Evolutionary conservation across 2,888 invertebrate genomes (phyloP).

Genomic region (Strigamia maritima): DNA sequence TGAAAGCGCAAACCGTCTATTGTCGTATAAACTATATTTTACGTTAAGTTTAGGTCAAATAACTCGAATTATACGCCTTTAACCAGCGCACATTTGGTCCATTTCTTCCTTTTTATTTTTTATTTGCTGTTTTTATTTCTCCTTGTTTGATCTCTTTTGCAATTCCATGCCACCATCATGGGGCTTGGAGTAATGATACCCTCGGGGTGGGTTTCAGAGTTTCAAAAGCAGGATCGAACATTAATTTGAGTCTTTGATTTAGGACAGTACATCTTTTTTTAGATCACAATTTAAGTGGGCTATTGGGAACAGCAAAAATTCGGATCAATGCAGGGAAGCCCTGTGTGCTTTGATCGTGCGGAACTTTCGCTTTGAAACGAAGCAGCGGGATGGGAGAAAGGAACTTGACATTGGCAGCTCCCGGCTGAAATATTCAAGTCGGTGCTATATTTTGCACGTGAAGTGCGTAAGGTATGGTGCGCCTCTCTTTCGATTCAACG

Average conservation of each 20-base stretch:
- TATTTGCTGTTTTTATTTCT: conserved; percentile 23
- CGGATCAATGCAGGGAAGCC: conserved; percentile 13
- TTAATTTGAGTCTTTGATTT: conserved; percentile 18
- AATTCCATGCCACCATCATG: conserved; percentile 14
- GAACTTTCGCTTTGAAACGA: not conserved
- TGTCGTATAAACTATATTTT: too few species aligned
- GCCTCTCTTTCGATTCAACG: not conserved
- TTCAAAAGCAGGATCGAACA: not conserved
- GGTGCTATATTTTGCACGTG: conserved; percentile 2
- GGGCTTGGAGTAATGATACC: not conserved
- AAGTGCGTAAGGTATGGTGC: not conserved
- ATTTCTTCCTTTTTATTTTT: not conserved
- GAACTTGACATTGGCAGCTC: not conserved
- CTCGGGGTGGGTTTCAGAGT: not conserved
- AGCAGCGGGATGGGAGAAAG: not conserved
- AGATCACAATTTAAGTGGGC: not conserved
- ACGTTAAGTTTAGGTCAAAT: too few species aligned
- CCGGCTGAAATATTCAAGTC: conserved; percentile 24
- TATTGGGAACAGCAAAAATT: not conserved
- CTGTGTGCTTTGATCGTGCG: not conserved
- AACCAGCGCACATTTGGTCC: not conserved
- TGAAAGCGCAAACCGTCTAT: too few species aligned
- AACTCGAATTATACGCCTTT: too few species aligned
- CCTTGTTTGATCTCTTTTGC: not conserved
- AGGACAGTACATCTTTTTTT: not conserved